Evolutionary conservation across 2,113 vertebrate species (phyloP), one percentile per base, ranked within the genome.

Genomic region (Toxotes jaculatrix): DNA sequence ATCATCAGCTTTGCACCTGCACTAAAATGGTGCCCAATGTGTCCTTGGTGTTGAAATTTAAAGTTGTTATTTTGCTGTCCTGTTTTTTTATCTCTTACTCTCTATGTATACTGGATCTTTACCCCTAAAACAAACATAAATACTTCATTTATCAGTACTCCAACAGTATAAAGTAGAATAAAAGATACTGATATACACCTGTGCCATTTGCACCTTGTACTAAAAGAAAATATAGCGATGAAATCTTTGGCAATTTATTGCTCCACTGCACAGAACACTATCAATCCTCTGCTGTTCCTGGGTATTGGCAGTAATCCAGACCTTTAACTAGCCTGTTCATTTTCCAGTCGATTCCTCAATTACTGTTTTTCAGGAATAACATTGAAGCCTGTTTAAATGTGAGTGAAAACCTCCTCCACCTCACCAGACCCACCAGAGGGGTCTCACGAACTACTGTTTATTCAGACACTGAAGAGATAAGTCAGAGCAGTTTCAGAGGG

Each of bases 291-390:
- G 51, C 49, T 1, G 19, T 36, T 77, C 8, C 55, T 64, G 77
- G 38, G 23, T 49, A 53, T 23, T 84, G 69, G 80, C 76, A 65
- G 72, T 9, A 66, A 66, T 64, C 73, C 78, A 66, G 72, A n/a
- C 40, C 16, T 70, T 69, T 60, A 84, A 66, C 40, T 43, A 59
- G 59, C 59, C 53, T 21, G 45, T 19, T 86, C n/a, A 47, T 69
- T 90, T 76, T 81, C 45, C 47, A 71, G n/a, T 64, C 19, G 6
- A 40, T 88, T 79, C 64, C 63, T 70, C 60, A 68, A n/a, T 80
- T n/a, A 47, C 56, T 51, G 49, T 77, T 77, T 82, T 75, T n/a
- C 36, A 72, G 70, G 57, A 47, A 47, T 31, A 43, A 73, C 7
- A 19, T 27, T 31, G n/a, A 79, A 32, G 53, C 55, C 47, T 38